phyloP scores from a whole-genome alignment of 2,113 vertebrate genomes.

The Albula glossodonta region DNA sequence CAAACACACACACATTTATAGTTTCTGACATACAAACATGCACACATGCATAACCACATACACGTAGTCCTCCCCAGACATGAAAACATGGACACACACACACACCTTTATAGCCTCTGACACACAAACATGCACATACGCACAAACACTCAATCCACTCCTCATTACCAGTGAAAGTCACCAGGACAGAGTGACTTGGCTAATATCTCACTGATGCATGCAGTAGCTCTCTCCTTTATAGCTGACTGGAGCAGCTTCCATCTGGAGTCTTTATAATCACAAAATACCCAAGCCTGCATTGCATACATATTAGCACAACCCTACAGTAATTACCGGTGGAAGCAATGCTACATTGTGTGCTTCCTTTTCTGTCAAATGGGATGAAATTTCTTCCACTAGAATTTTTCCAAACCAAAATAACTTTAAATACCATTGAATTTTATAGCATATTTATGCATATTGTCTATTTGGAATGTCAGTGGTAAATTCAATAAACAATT shows the following conservation, averaged over 20 bases:
- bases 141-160: slow-evolving; percentile 26
- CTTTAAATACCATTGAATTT: too few species aligned
- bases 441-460: too few species aligned
- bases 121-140: background rate
- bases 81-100: background rate
- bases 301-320: background rate
- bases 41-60: too few species aligned
- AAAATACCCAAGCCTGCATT: background rate
- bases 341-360: background rate
- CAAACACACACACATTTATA: too few species aligned
- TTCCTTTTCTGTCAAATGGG: background rate
- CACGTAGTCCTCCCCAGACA: background rate
- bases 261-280: background rate
- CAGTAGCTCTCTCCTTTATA: background rate
- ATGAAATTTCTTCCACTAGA: background rate
- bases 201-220: background rate
- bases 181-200: background rate
- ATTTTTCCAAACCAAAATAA: too few species aligned
- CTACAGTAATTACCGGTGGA: background rate
- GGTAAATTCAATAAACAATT: too few species aligned
- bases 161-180: background rate
- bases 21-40: too few species aligned
- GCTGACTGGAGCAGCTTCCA: background rate
- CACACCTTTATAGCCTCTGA: background rate
- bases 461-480: too few species aligned